These are phyloP conservation scores for Fukomys damarensis DNA, from an alignment of 2,113 vertebrate genomes.

Conservation along the genomic window DNA sequence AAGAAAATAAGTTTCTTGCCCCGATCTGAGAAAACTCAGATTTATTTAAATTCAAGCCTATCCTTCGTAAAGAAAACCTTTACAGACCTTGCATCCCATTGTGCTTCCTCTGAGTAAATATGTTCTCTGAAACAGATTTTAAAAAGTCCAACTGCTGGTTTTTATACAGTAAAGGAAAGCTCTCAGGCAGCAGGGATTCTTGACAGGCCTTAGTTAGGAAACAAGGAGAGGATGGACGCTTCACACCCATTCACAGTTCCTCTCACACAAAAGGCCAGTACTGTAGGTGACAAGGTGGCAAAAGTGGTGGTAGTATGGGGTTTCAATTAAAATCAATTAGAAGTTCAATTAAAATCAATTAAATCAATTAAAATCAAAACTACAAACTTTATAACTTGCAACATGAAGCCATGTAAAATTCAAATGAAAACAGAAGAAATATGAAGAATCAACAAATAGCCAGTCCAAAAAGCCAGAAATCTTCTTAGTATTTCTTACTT, in stretches of 20 bases:
- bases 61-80: background rate
- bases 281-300: fast-evolving
- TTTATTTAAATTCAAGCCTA: background rate
- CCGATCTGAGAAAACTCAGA: background rate
- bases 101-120: fast-evolving
- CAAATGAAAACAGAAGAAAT: background rate
- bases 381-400: fast-evolving
- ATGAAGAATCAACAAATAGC: background rate
- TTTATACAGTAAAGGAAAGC: fast-evolving
- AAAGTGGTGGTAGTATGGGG: background rate
- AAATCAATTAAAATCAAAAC: background rate
- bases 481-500: background rate
- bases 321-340: background rate
- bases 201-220: background rate
- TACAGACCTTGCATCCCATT: background rate
- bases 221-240: background rate
- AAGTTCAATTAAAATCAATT: background rate
- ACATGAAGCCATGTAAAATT: background rate
- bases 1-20: background rate
- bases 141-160: background rate
- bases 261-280: too few relatives aligned
- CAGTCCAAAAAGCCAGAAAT: too few relatives aligned
- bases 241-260: background rate
- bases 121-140: background rate
- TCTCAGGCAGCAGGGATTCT: fast-evolving